Evolutionary conservation across 2,797 vertebrate species (phyloP).

Genomic region (Argya squamiceps): DNA sequence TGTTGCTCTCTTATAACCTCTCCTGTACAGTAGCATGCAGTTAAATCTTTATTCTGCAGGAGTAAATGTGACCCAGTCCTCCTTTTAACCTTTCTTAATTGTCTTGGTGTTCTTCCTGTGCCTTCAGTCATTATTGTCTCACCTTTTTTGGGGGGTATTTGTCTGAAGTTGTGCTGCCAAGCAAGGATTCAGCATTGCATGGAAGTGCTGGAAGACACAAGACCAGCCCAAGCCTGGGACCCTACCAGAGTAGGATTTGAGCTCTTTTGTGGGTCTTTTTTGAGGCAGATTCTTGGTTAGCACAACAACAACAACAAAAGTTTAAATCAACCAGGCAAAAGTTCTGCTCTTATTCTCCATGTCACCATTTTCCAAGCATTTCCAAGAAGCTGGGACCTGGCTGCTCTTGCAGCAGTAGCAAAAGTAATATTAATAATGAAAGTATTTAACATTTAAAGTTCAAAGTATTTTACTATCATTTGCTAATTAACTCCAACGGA

Average conservation of each 20-base stretch:
- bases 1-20: neutral
- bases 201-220: neutral
- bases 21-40: neutral
- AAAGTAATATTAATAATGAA: neutral
- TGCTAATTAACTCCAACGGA: constrained; percentile 9
- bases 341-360: neutral
- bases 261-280: neutral
- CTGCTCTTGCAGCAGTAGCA: neutral
- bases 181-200: neutral
- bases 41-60: neutral
- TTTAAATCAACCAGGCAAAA: neutral
- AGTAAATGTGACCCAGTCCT: neutral
- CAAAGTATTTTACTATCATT: neutral
- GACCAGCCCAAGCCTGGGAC: neutral
- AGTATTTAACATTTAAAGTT: constrained; percentile 23
- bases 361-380: neutral
- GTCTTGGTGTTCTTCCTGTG: neutral
- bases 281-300: neutral
- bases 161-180: neutral
- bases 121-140: neutral
- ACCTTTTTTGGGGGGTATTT: neutral
- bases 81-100: neutral
- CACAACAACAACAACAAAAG: neutral
- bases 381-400: neutral
- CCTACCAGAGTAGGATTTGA: neutral